Conservation (phyloP, 2,888 invertebrate genomes). For the Chymomyza fuscimana region DNA sequence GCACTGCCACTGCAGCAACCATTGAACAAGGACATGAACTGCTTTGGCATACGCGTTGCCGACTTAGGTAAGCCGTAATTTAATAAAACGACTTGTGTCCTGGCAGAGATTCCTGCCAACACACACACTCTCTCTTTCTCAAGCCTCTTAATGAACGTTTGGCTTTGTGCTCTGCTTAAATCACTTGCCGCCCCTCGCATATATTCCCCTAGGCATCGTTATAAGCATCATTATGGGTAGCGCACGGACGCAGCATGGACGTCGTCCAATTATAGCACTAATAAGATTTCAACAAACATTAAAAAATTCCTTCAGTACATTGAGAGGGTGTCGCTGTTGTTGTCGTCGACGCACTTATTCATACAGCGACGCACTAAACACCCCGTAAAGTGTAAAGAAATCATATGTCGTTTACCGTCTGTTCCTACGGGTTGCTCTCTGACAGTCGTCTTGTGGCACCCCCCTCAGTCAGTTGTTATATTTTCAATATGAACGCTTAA, state of each 20-base stretch:
- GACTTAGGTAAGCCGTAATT: constrained; percentile 77
- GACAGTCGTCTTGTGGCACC: constrained; percentile 32
- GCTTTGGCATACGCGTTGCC: constrained; percentile 79
- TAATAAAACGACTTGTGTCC: constrained; percentile 3
- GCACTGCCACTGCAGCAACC: constrained; percentile 72
- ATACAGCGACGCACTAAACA: constrained; percentile 15
- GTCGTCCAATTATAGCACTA: constrained; percentile 57
- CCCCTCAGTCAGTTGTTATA: constrained; percentile 10
- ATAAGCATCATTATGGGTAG: constrained; percentile 42
- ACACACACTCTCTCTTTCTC: constrained; percentile 1
- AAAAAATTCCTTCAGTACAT: constrained; percentile 56
- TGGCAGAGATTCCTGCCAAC: constrained; percentile 2
- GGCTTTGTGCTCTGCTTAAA: constrained; percentile 1
- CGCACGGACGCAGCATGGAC: constrained; percentile 30
- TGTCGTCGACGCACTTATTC: constrained; percentile 32
- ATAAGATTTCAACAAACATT: constrained; percentile 70
- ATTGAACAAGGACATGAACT: constrained; percentile 79
- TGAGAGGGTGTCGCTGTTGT: constrained; percentile 7
- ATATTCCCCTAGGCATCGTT: constrained; percentile 52
- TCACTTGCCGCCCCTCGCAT: not conserved
- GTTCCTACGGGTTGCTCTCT: constrained; percentile 9
- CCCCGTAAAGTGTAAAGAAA: constrained; percentile 38
- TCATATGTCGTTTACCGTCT: constrained; percentile 40
- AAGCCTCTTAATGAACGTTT: constrained; percentile 46
- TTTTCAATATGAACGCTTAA: constrained; percentile 14